Percentiles rank a stretch among this genome's conserved stretches.
phyloP scores from a whole-genome alignment of 2,888 invertebrate species.

The Sinotaia quadrata region DNA sequence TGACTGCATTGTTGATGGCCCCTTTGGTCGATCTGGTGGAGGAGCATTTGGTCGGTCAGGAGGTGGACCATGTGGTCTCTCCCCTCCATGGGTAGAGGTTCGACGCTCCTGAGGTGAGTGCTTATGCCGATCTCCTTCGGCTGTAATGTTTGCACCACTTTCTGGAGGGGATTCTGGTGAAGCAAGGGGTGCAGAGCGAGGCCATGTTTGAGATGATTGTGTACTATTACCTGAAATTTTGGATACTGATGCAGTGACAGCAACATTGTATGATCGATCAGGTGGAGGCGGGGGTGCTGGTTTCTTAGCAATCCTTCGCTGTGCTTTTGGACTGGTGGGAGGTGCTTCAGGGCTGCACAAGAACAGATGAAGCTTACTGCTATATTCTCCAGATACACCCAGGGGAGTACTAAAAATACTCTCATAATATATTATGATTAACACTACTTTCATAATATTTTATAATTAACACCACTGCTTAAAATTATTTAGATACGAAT shows the following conservation, averaged over 20 bases:
- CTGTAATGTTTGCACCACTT: constrained; percentile 19
- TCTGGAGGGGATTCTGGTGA: constrained; percentile 38
- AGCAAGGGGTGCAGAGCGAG: constrained; percentile 33
- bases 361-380: not conserved
- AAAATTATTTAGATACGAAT: no score
- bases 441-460: no score
- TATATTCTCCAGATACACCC: not conserved
- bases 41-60: constrained; percentile 36
- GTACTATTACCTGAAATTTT: constrained; percentile 13
- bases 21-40: constrained; percentile 54
- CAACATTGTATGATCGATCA: constrained; percentile 57
- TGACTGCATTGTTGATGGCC: constrained; percentile 38
- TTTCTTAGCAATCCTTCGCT: constrained; percentile 48
- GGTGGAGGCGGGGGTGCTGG: constrained; percentile 63
- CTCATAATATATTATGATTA: no score
- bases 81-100: constrained; percentile 21
- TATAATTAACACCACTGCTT: no score
- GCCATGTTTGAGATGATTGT: constrained; percentile 30
- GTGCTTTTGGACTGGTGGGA: constrained; percentile 40
- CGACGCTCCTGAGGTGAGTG: constrained; percentile 41
- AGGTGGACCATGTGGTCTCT: constrained; percentile 33
- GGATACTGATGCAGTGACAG: constrained; percentile 49
- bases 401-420: no score
- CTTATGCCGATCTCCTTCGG: constrained; percentile 25
- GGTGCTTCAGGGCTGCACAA: constrained; percentile 43